Evolutionary conservation across 2,113 vertebrate genomes (phyloP).

Genomic region (Pycnonotus jocosus): DNA sequence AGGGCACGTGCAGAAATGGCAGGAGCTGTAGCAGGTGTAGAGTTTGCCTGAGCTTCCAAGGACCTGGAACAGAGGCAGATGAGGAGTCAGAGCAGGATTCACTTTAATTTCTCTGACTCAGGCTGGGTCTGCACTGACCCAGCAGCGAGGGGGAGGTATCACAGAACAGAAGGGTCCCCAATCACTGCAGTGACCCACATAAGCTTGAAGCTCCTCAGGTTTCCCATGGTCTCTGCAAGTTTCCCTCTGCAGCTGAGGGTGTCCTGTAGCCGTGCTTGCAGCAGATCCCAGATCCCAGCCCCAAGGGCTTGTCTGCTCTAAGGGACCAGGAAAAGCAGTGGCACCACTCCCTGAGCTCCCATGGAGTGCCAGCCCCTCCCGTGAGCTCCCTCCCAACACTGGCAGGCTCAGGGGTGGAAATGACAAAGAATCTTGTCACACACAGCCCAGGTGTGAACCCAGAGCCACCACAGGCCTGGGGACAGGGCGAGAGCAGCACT

Average conservation of each 20-base stretch:
- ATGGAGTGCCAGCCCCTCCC: neutral
- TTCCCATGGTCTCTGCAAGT: rapidly evolving
- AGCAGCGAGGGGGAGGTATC: neutral
- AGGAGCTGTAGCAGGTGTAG: conserved; percentile 86
- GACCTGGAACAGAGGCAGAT: conserved; percentile 70
- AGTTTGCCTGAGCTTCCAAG: conserved; percentile 81
- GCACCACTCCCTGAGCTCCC: neutral
- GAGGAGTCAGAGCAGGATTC: neutral
- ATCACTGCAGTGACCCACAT: neutral
- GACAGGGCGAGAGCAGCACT: neutral
- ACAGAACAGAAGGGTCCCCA: neutral
- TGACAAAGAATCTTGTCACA: neutral
- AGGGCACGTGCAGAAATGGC: conserved; percentile 90
- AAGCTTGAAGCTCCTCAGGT: neutral
- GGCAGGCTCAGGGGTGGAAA: neutral
- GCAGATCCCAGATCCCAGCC: neutral
- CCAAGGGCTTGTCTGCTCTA: too few species aligned
- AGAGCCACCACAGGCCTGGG: neutral
- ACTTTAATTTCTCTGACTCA: neutral
- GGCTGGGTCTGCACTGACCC: neutral
- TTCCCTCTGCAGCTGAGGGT: neutral
- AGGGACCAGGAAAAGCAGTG: neutral
- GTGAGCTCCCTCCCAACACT: neutral
- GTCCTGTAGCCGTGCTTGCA: neutral
- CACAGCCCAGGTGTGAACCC: neutral